Percentiles rank a stretch among this genome's conserved stretches.
phyloP scores from a whole-genome alignment of 2,888 invertebrate genomes.

The Phania funesta region DNA sequence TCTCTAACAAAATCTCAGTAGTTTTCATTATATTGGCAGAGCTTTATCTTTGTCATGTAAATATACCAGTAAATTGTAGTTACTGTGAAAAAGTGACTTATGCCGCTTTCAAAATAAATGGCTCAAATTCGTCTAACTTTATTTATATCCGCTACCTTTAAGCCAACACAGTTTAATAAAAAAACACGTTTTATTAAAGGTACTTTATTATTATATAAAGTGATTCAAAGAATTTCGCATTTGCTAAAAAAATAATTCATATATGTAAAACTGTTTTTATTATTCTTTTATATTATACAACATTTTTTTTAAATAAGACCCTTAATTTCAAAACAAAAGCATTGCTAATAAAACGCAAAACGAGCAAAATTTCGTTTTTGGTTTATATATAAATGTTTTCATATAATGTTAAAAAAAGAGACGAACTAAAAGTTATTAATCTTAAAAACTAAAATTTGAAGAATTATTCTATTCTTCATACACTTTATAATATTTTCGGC shows the following conservation, averaged over 20 bases:
- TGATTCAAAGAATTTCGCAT: conserved; percentile 37
- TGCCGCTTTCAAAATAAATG: no score
- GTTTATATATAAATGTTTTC: conserved; percentile 35
- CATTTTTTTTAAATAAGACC: conserved; percentile 46
- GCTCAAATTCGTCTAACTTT: no score
- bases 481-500: conserved; percentile 47
- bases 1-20: no score
- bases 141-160: no score
- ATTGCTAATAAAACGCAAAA: conserved; percentile 46
- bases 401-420: conserved; percentile 52
- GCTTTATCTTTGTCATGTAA: no score
- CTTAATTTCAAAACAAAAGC: conserved; percentile 53
- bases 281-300: conserved; percentile 54
- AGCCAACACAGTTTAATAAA: no score
- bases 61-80: no score
- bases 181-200: not conserved
- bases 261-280: conserved; percentile 50
- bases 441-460: conserved; percentile 59
- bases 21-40: no score
- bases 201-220: conserved; percentile 51
- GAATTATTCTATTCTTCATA: conserved; percentile 45
- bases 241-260: conserved; percentile 44
- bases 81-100: no score
- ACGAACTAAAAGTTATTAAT: conserved; percentile 69
- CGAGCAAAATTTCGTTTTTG: conserved; percentile 48